phyloP scores from a whole-genome alignment of 2,113 vertebrate genomes.

The Myxocyprinus asiaticus region DNA sequence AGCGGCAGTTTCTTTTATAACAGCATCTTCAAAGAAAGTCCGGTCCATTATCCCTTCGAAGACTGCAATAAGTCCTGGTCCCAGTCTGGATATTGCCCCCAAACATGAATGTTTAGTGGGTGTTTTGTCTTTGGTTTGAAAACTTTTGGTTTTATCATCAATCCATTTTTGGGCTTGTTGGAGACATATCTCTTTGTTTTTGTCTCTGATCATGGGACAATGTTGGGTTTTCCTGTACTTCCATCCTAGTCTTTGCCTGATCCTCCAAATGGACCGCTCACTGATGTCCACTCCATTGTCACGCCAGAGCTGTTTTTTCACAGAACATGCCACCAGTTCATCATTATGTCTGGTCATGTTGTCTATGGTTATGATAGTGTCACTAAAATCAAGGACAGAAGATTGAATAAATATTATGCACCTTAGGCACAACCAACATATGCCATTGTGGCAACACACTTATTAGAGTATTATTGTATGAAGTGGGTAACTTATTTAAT shows the following conservation, averaged over 20 bases:
- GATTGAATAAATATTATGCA: neutral
- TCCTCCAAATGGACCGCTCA: neutral
- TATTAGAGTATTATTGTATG: too few species aligned
- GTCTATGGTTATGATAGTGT: neutral
- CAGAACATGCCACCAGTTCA: neutral
- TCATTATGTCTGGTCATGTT: neutral
- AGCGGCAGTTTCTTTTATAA: constrained; percentile 3
- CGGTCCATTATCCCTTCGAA: too few species aligned
- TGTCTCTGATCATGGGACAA: too few species aligned
- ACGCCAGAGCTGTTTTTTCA: neutral
- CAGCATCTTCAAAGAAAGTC: neutral
- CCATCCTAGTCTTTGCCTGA: neutral
- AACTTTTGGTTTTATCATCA: too few species aligned
- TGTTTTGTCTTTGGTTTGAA: neutral
- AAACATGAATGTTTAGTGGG: neutral
- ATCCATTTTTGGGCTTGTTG: too few species aligned
- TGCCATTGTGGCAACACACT: too few species aligned
- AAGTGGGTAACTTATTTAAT: too few species aligned
- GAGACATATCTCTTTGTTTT: too few species aligned
- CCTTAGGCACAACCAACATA: too few species aligned
- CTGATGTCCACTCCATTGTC: neutral
- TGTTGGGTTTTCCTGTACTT: too few species aligned
- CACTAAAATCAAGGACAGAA: neutral
- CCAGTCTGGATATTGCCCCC: too few species aligned
- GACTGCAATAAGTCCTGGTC: too few species aligned